Evolutionary conservation across 2,888 invertebrate species (phyloP), one percentile per base, ranked within the genome.

Genomic region (Serripes groenlandicus): DNA sequence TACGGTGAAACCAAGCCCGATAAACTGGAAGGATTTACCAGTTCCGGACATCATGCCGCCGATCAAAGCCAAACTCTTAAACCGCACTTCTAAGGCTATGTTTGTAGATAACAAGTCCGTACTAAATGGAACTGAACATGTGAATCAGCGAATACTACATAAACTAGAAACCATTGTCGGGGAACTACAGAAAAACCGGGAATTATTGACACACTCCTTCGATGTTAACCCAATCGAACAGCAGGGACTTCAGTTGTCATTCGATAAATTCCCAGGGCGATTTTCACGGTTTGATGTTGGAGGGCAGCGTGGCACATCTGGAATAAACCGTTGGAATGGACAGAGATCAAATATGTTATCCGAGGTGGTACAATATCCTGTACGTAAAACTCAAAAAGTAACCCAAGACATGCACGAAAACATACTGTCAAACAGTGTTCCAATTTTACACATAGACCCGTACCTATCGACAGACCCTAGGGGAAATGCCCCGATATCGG

Each of bases 31-130:
- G 11, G 66, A 66, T 26, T 28, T 66, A 1, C 66, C 66, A 7
- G 66, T 66, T 26, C 66, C 66, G 4, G 71, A 71, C 26, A 56
- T 56, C 3, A 71, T 71, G 71, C 71, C 71, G 0, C 71, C 71
- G 0, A 66, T 66, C 4, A 37, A 66, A 35, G 66, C 42, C 3
- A n/a, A 30, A 26, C 66, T 66, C 3, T 42, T 66, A 0, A 66
- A 66, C 35, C 30, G 37, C 11, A 66, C 66, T 4, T 66, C 66
- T 3, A 37, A 66, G 35, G 66, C 42, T 11, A 66, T 42, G 1
- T 66, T 66, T 28, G 66, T 66, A 0, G 42, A 66, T 28, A 66
- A 66, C 26, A 42, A 37, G 9, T 21, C 66, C 21, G 34, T 23
- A 32, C 42, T 66, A 0, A 66, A 37, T 42, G 9, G 42, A 42